Conservation (phyloP, 2,888 invertebrate species). For the Polyommatus icarus region DNA sequence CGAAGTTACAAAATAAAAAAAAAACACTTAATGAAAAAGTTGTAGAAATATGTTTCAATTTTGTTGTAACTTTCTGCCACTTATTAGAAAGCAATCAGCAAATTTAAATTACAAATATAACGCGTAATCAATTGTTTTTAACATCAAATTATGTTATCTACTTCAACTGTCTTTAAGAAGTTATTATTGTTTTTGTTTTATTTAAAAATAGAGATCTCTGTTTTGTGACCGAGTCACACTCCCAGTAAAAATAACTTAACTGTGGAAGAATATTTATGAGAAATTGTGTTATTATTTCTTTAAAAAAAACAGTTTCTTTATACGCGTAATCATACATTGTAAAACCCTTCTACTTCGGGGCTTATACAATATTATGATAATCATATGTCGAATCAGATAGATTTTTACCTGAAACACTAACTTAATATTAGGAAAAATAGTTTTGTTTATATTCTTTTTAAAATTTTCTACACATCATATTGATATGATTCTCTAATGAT, state of each 20-base stretch:
- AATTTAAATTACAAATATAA: not conserved
- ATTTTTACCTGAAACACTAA: not conserved
- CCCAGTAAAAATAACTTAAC: not conserved
- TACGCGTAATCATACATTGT: not conserved
- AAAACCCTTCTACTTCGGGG: not conserved
- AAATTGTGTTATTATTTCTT: constrained; percentile 3
- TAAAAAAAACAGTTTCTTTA: not conserved
- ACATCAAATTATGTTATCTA: not conserved
- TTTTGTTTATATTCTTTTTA: constrained; percentile 24
- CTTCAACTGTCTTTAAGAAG: not conserved
- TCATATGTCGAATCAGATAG: not conserved
- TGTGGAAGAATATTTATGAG: not conserved
- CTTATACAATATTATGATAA: not conserved
- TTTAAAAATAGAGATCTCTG: constrained; percentile 9
- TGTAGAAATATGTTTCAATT: not conserved
- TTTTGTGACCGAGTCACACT: not conserved
- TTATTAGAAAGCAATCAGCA: not conserved
- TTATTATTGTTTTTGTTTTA: constrained; percentile 1
- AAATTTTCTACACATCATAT: not conserved
- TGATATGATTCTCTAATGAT: constrained; percentile 1
- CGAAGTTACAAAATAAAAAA: not conserved
- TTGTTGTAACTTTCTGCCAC: not conserved
- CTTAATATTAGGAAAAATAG: constrained; percentile 8
- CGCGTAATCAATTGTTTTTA: not conserved
- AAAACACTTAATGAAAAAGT: not conserved